Evolutionary conservation across 2,113 vertebrate species (phyloP).

Genomic region (Ursus arctos): DNA sequence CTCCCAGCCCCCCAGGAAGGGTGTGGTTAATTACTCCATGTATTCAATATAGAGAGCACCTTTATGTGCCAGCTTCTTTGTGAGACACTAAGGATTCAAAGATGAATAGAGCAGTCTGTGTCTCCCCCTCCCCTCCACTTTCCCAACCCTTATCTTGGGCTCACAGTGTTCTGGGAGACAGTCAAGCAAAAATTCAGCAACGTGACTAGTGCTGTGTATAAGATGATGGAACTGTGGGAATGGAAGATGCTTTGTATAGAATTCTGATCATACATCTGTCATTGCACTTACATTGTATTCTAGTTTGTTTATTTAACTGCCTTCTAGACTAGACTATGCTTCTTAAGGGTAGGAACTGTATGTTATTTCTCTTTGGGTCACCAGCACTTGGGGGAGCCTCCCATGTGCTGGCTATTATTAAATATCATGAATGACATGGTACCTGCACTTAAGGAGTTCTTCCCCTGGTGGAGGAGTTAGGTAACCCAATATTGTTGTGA

Average conservation of each 20-base stretch:
- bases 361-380: neutral
- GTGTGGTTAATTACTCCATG: neutral
- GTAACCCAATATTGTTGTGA: neutral
- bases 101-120: neutral
- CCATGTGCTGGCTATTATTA: neutral
- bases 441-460: neutral
- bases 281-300: neutral
- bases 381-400: neutral
- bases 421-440: neutral
- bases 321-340: neutral
- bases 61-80: neutral
- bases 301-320: conserved; percentile 12
- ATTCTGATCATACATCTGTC: neutral
- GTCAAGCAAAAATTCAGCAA: neutral
- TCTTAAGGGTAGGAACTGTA: neutral
- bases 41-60: neutral
- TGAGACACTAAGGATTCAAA: neutral
- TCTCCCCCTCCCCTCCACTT: too few species aligned
- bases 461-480: neutral
- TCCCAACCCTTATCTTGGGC: neutral
- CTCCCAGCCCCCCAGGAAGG: neutral
- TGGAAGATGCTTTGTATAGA: neutral
- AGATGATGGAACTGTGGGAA: neutral
- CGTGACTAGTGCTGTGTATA: neutral
- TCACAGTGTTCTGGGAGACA: neutral